Evolutionary conservation across 2,797 vertebrate genomes (phyloP).

Genomic region (Gephyroberyx darwinii): DNA sequence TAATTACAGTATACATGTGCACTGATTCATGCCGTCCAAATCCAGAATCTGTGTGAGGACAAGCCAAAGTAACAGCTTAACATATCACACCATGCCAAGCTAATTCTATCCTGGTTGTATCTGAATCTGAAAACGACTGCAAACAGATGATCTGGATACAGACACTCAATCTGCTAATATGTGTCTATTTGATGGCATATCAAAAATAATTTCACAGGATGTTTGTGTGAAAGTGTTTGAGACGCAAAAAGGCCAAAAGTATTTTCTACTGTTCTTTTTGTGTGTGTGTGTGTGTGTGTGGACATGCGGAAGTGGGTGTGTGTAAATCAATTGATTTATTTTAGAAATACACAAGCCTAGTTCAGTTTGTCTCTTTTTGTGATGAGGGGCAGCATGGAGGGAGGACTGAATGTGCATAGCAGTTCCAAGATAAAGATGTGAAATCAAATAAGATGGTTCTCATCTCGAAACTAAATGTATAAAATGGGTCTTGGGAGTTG

Average conservation of each 20-base stretch:
- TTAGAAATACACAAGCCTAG: background rate
- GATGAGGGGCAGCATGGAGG: background rate
- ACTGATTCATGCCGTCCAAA: conserved; percentile 56
- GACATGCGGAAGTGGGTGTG: background rate
- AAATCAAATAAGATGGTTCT: conserved; percentile 2
- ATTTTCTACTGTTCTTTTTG: background rate
- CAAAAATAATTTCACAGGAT: background rate
- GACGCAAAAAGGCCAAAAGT: background rate
- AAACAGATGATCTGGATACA: conserved; percentile 15
- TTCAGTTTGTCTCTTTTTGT: background rate
- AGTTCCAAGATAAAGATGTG: background rate
- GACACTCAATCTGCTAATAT: conserved; percentile 4
- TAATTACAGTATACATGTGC: conserved; percentile 57
- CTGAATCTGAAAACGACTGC: background rate
- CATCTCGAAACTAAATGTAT: background rate
- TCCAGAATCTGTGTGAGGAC: conserved; percentile 59
- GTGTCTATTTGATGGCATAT: background rate
- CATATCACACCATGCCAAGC: conserved; percentile 4
- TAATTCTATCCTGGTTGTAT: conserved; percentile 30
- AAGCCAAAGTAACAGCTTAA: conserved; percentile 54
- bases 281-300: background rate
- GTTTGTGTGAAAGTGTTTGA: background rate
- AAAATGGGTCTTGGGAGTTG: background rate
- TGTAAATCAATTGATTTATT: background rate
- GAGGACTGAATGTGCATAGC: background rate